Evolutionary conservation across 1,140 invertebrate species (phyloP).

Genomic region (Physella acuta): DNA sequence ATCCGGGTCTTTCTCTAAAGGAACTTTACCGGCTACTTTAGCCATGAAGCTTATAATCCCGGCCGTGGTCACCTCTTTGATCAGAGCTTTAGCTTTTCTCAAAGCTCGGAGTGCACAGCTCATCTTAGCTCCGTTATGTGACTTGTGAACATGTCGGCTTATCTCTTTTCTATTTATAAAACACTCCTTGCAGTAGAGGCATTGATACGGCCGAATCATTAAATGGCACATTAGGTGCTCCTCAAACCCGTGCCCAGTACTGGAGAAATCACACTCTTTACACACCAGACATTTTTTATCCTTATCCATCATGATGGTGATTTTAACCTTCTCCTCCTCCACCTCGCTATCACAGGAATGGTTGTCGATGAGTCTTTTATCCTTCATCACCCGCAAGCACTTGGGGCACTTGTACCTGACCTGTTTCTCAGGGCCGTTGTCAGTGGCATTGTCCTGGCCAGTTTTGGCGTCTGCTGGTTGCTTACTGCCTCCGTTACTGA

Average conservation of each 20-base stretch:
- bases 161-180: slow-evolving; percentile 35
- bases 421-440: not conserved
- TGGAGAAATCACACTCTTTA: slow-evolving; percentile 30
- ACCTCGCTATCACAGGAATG: slow-evolving; percentile 26
- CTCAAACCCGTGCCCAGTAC: slow-evolving; percentile 29
- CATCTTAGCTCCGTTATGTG: slow-evolving; percentile 35
- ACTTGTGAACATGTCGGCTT: slow-evolving; percentile 28
- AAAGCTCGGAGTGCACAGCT: slow-evolving; percentile 34
- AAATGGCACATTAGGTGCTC: slow-evolving; percentile 40
- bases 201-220: slow-evolving; percentile 34
- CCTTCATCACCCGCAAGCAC: slow-evolving; percentile 16
- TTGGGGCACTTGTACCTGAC: slow-evolving; percentile 10
- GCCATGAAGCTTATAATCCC: slow-evolving; percentile 28
- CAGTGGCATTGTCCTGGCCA: too few relatives aligned
- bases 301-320: slow-evolving; percentile 19
- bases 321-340: slow-evolving; percentile 28
- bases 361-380: slow-evolving; percentile 26
- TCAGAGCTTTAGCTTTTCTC: slow-evolving; percentile 31
- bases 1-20: slow-evolving; percentile 26
- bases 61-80: slow-evolving; percentile 25
- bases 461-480: too few relatives aligned
- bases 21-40: slow-evolving; percentile 30
- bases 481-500: too few relatives aligned
- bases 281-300: slow-evolving; percentile 25
- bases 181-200: slow-evolving; percentile 35